Percentiles rank a stretch among this genome's conserved stretches.
Evolutionary conservation across 2,113 vertebrate genomes (phyloP).

Genomic region (Meriones unguiculatus): DNA sequence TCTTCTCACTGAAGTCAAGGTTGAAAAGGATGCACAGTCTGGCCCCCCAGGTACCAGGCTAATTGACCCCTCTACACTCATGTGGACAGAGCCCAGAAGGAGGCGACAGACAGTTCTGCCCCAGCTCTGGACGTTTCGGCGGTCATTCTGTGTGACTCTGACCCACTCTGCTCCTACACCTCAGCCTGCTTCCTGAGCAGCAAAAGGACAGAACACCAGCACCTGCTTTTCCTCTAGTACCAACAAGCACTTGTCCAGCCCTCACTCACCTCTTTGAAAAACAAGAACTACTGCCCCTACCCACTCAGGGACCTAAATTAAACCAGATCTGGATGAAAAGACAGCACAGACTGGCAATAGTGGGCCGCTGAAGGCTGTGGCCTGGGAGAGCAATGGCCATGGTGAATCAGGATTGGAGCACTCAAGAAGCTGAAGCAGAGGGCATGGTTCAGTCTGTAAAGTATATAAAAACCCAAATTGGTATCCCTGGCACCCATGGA

Average conservation of each 20-base stretch:
- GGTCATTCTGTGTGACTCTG: not conserved
- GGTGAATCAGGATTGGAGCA: not conserved
- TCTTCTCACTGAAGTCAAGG: not conserved
- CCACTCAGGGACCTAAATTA: not conserved
- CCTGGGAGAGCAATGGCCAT: not conserved
- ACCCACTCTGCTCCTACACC: not conserved
- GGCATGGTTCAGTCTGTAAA: not conserved
- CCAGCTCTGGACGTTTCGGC: not conserved
- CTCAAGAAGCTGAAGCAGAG: not conserved
- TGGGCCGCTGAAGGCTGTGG: not conserved
- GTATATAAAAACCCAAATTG: not conserved
- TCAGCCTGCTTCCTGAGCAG: not conserved
- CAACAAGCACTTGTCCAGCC: not conserved
- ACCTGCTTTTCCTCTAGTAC: too few species aligned
- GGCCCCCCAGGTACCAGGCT: not conserved
- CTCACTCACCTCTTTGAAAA: not conserved
- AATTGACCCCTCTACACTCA: not conserved
- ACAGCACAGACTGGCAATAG: fast-evolving
- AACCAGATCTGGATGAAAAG: not conserved
- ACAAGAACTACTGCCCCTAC: not conserved
- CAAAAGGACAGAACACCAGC: not conserved
- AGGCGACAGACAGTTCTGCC: not conserved
- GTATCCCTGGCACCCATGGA: not conserved
- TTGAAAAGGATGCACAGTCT: not conserved
- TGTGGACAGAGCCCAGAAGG: not conserved